Base-by-base conservation (phyloP, 2,113 vertebrate species). In the Mormyrus iriodes region DNA sequence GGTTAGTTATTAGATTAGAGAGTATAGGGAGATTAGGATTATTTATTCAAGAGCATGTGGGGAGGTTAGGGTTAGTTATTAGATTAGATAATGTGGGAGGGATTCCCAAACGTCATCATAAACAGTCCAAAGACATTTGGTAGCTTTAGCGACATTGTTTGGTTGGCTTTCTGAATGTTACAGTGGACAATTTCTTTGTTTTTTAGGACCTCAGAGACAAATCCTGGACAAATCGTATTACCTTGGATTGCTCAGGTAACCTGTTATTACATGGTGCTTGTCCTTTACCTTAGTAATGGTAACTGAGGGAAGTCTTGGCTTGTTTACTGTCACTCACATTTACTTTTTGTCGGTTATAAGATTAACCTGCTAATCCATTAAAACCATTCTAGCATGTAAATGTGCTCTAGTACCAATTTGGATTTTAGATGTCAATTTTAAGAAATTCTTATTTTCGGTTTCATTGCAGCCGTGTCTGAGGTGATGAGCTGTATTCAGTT, bases 201-300 rank as follows among this genome's bases (percentile, higher is more conserved):
- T 92, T 87, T 90, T 92, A 99, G 98, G 98, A 92, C 97, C 98
- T 46, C 98, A 99, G 92, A 98, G 98, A 87, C 98, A 99, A 94
- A 97, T 99, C 93, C 95, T 98, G 96, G 98, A 99, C 94, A 99
- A 98, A 93, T 99, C 98, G 0, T 99, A 98, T 88, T 99, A 97
- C 92, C 94, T 99, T 89, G 98, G 98, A 13, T 91, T 98, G 42
- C 96, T 99, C 90, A 97, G 98, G 98, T 99, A 96, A 93, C 76
- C 12, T 85, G n/a, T 46, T 21, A 85, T 35, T 4, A 46, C 52
- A 76, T 12, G 27, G 27, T 31, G 39, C 15, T n/a, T 48, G 21
- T 27, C 44, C 44, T n/a, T 85, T 85, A 13, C 21, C 24, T 13
- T 85, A 79, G 35, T 79, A 79, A 19, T 79, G 15, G 73, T 42